phyloP scores from a whole-genome alignment of 2,113 vertebrate genomes.

The Chaenogobius annularis region DNA sequence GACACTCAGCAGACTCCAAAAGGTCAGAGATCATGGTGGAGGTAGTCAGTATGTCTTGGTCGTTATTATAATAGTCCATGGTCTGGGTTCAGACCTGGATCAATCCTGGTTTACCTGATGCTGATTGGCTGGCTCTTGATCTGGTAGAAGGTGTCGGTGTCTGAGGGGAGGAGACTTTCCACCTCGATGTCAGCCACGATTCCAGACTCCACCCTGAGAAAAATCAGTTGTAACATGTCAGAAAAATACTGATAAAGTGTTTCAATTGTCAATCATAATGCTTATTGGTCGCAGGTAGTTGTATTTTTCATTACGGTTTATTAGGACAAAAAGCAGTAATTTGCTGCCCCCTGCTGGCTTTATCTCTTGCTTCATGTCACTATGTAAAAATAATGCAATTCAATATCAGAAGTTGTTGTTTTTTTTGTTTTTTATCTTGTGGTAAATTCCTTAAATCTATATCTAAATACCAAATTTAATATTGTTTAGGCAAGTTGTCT shows the following conservation, averaged over 20 bases:
- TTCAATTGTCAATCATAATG: background rate
- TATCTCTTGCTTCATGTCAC: background rate
- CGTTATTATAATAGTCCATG: too few species aligned
- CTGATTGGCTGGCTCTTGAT: conserved; percentile 86
- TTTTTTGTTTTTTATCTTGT: too few species aligned
- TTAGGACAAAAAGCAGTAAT: background rate
- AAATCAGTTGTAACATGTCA: background rate
- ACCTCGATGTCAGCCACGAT: conserved; percentile 89
- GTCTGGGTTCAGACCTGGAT: background rate
- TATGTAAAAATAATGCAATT: background rate
- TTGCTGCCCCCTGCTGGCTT: background rate
- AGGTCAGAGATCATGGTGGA: background rate
- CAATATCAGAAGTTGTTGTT: background rate
- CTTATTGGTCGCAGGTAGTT: background rate
- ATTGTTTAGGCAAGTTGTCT: too few species aligned
- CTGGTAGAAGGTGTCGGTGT: conserved; percentile 82
- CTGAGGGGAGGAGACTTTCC: conserved; percentile 75
- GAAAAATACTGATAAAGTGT: background rate
- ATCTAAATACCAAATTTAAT: too few species aligned
- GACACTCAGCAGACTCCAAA: background rate
- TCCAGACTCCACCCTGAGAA: conserved; percentile 79
- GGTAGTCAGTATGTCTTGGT: background rate
- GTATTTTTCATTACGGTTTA: background rate
- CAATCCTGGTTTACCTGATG: conserved; percentile 59
- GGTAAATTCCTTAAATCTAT: too few species aligned